phyloP scores from a whole-genome alignment of 2,113 vertebrate genomes.

The Neodon shergylaensis region DNA sequence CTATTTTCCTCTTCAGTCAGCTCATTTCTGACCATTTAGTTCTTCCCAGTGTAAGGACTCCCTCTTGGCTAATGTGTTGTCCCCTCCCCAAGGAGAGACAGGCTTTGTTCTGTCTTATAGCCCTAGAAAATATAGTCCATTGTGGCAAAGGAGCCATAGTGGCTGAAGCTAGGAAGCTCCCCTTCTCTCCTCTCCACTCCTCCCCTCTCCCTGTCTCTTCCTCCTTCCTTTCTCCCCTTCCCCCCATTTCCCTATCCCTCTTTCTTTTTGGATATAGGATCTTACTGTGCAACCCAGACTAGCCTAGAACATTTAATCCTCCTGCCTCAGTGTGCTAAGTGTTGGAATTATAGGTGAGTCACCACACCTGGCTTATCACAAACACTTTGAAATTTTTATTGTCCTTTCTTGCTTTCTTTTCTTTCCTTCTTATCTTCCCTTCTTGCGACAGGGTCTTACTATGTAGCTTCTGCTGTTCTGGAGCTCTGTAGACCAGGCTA shows the following conservation, averaged over 20 bases:
- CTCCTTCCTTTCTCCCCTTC: background rate
- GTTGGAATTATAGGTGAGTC: background rate
- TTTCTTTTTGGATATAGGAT: background rate
- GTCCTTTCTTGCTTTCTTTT: background rate
- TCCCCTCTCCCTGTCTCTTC: background rate
- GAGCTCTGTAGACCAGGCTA: background rate
- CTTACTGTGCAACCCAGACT: background rate
- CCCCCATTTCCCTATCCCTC: background rate
- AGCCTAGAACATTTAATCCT: background rate
- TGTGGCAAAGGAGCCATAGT: background rate
- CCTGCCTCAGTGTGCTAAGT: background rate
- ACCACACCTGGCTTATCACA: background rate
- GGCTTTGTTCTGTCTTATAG: background rate
- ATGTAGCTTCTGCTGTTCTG: background rate
- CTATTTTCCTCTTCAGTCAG: background rate
- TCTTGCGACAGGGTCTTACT: background rate
- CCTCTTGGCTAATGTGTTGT: background rate
- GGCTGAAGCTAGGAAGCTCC: background rate
- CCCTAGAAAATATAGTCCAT: background rate
- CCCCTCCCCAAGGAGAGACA: too few species aligned
- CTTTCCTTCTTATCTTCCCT: background rate
- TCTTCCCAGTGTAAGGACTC: background rate
- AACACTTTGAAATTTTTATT: background rate
- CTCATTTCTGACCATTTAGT: too few species aligned
- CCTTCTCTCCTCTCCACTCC: too few species aligned